A percentile compares a stretch with the other conserved stretches of the same genome.
Evolutionary conservation across 2,113 vertebrate genomes (phyloP).

Genomic region (Lynx canadensis): DNA sequence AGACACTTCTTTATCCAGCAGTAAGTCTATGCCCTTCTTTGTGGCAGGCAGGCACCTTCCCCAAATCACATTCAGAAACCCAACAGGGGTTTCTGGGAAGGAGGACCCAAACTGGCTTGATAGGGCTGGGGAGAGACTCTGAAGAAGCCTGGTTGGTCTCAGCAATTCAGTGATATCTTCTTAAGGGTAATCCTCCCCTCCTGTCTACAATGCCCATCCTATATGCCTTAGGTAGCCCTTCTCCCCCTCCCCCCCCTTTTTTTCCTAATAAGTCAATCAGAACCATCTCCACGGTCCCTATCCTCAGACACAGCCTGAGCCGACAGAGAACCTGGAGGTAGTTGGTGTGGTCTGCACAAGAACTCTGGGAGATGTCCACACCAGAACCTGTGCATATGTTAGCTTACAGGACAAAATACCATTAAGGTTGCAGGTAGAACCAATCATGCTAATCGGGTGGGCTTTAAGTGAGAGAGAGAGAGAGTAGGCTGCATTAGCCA

Average conservation of each 20-base stretch:
- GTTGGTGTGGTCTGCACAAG: not conserved
- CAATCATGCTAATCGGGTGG: not conserved
- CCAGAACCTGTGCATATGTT: no score
- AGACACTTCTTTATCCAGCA: not conserved
- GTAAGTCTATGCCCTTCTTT: not conserved
- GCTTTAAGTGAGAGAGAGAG: not conserved
- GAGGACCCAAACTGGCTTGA: not conserved
- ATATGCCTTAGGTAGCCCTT: not conserved
- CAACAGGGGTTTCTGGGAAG: not conserved
- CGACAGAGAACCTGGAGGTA: not conserved
- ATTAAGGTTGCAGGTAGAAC: not conserved
- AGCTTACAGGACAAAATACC: not conserved
- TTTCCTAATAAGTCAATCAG: not conserved
- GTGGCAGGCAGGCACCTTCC: not conserved
- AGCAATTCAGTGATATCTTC: not conserved
- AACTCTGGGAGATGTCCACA: rapidly evolving
- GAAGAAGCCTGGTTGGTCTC: not conserved
- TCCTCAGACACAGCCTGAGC: not conserved
- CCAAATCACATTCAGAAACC: not conserved
- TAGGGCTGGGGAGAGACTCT: not conserved
- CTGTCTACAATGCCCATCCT: not conserved
- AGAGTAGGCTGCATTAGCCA: not conserved
- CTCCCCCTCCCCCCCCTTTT: not conserved
- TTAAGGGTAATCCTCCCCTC: not conserved
- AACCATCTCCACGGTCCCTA: not conserved